Base-by-base conservation (phyloP, 2,888 invertebrate genomes). In the Ochlodes sylvanus region DNA sequence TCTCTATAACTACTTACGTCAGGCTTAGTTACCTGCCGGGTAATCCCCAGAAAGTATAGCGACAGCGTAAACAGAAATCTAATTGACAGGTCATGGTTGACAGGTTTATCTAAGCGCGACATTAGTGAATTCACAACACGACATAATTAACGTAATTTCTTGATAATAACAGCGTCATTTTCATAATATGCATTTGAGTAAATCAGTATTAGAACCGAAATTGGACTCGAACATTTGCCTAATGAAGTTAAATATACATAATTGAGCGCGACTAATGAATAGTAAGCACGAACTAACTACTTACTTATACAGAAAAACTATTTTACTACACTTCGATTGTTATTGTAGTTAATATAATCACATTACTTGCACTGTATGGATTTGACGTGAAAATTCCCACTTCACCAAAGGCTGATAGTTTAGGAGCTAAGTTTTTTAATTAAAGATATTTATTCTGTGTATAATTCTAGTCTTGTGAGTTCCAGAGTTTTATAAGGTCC, bases 231-330 rank as follows among this genome's bases (percentile, higher is more conserved):
- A 42, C 60, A 17, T 44, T 27, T 27, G 15, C 60, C 27, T 32
- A 44, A 60, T 60, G 44, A 15, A 3, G 44, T 32, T 7, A n/a
- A 15, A 15, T 21, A 44, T 44, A n/a, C 27, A 15, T 60, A 60
- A 60, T 60, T 60, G 27, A 60, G n/a, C 42, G 17, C 27, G 27
- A 15, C 10, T 60, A 60, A 60, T 32, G 58, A 70, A 38, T 44
- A 4, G 17, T 17, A 58, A 7, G 34, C 52, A 44, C 19, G 57
- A 60, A 60, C 60, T 57, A 27, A n/a, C n/a, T 27, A 27, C 27
- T 5, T 27, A 27, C 27, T 27, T n/a, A 12, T 56, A 1, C 34
- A 34, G 38, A 19, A 56, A 7, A 56, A 56, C 34, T 27, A 38
- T 38, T 9, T 34, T 38, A 38, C 3, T 12, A 38, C 12, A 38